A percentile compares a stretch with the other conserved stretches of the same genome.
These are phyloP conservation scores for Cyrtonyx montezumae DNA, from an alignment of 2,113 vertebrate genomes.

Conservation along the genomic window DNA sequence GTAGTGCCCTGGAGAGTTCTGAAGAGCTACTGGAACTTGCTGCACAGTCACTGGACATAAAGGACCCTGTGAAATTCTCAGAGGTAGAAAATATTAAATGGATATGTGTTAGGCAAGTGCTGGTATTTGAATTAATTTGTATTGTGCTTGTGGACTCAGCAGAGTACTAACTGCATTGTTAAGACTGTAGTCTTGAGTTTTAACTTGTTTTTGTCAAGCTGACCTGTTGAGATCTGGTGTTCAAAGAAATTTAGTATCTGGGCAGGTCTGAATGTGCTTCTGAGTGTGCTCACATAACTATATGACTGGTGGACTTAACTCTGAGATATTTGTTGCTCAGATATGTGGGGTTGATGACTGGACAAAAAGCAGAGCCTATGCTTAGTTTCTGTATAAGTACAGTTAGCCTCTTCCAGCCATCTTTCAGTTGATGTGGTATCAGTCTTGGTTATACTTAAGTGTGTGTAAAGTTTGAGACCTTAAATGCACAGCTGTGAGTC, in stretches of 20 bases:
- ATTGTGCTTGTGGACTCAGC: background rate
- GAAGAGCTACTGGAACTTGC: constrained; percentile 90
- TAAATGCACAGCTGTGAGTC: background rate
- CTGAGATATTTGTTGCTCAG: background rate
- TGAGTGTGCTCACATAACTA: background rate
- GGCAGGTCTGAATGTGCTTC: background rate
- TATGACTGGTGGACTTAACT: background rate
- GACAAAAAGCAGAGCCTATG: background rate
- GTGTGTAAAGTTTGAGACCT: background rate
- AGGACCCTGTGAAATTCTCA: constrained; percentile 85
- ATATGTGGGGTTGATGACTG: background rate
- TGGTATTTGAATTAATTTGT: background rate
- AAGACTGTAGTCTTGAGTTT: background rate
- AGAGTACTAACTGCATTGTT: background rate
- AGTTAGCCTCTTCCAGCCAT: background rate
- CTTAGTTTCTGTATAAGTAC: background rate
- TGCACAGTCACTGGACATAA: constrained; percentile 83
- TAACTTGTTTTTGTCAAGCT: background rate
- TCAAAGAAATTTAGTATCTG: background rate
- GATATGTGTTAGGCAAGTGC: background rate
- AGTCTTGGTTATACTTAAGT: background rate
- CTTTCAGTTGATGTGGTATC: background rate
- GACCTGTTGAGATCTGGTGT: background rate
- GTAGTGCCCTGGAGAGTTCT: constrained; percentile 85
- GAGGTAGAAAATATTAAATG: constrained; percentile 77